Evolutionary conservation across 2,797 vertebrate genomes (phyloP).

Genomic region (Eulemur mongoz): DNA sequence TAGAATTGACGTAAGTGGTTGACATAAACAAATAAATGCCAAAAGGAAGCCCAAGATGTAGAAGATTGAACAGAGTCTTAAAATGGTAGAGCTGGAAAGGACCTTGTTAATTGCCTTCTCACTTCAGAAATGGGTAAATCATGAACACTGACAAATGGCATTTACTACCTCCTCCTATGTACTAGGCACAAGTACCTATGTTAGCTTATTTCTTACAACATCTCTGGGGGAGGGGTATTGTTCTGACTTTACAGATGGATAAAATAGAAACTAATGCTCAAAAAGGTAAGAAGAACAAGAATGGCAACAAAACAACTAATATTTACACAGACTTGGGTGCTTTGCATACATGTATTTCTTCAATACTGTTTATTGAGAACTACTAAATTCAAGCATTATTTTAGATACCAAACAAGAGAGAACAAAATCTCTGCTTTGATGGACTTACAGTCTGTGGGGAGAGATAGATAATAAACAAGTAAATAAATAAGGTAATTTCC

Average conservation of each 20-base stretch:
- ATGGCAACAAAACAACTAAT: neutral
- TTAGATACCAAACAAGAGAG: neutral
- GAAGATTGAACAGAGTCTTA: neutral
- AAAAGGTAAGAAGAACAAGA: neutral
- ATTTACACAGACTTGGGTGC: neutral
- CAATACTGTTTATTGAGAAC: neutral
- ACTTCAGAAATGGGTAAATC: neutral
- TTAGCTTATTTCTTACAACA: neutral
- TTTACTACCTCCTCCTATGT: neutral
- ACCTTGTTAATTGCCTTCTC: neutral
- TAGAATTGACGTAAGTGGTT: neutral
- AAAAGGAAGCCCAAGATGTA: neutral
- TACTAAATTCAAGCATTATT: neutral
- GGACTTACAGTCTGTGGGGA: neutral
- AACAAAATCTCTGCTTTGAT: neutral
- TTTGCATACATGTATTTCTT: neutral
- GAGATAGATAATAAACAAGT: neutral
- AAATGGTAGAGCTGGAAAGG: neutral
- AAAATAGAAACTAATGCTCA: neutral
- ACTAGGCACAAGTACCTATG: neutral
- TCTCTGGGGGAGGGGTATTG: neutral
- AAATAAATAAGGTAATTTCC: neutral
- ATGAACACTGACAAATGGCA: neutral
- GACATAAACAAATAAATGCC: neutral
- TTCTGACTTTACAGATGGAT: neutral